phyloP scores from a whole-genome alignment of 1,140 invertebrate genomes.

The Caerostris extrusa region DNA sequence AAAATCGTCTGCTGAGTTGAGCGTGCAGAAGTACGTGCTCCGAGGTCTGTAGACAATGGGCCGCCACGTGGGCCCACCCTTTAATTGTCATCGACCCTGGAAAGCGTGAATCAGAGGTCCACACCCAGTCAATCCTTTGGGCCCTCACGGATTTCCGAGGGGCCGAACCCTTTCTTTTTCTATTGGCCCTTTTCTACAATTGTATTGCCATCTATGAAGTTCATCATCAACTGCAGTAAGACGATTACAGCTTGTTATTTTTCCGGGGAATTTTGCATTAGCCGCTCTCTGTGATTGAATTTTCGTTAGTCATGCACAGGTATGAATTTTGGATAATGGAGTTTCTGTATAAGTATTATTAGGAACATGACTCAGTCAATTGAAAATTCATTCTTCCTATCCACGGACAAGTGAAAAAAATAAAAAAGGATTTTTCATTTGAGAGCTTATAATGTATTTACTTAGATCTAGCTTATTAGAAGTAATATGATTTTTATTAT shows the following conservation, averaged over 20 bases:
- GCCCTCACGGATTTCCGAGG: constrained; percentile 55
- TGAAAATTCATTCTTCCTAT: no score
- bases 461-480: no score
- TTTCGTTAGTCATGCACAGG: not conserved
- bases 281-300: not conserved
- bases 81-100: constrained; percentile 72
- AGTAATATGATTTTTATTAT: no score
- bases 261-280: not conserved
- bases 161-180: constrained; percentile 8
- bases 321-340: no score
- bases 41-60: constrained; percentile 64
- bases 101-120: constrained; percentile 70
- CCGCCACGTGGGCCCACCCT: constrained; percentile 54
- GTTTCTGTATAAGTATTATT: no score
- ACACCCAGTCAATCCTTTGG: constrained; percentile 70
- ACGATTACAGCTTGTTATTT: not conserved
- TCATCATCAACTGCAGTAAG: not conserved
- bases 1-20: not conserved
- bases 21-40: constrained; percentile 50
- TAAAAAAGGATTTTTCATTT: no score
- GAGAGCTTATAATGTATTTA: no score
- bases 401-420: no score
- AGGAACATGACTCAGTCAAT: no score
- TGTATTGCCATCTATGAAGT: not conserved
- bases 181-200: not conserved